phyloP scores from a whole-genome alignment of 2,797 vertebrate species.

The Enteromius unitaeniatus region DNA sequence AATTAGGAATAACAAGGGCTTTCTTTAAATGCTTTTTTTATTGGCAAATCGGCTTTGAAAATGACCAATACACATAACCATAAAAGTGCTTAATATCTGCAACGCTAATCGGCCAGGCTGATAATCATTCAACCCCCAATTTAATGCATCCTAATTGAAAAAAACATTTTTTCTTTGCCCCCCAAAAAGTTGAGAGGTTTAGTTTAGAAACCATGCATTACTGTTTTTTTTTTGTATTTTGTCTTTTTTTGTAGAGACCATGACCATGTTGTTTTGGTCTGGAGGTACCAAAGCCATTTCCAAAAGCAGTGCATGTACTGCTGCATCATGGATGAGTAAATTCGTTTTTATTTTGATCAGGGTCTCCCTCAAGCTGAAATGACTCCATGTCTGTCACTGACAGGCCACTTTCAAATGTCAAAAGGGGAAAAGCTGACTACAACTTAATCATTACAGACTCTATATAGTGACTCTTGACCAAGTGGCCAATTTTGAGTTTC shows the following conservation, averaged over 20 bases:
- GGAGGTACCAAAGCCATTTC: not conserved
- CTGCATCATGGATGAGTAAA: slow-evolving; percentile 3
- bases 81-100: too few species aligned
- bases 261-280: not conserved
- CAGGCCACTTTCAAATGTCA: not conserved
- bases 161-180: not conserved
- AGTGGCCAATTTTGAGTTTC: not conserved
- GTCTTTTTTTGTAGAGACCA: not conserved
- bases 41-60: too few species aligned
- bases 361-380: slow-evolving; percentile 9
- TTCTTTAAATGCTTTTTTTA: too few species aligned
- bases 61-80: too few species aligned
- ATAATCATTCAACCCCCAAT: not conserved
- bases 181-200: not conserved
- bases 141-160: not conserved
- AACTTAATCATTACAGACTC: not conserved
- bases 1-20: too few species aligned
- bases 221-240: not conserved
- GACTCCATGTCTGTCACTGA: not conserved
- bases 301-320: not conserved
- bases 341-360: slow-evolving; percentile 14
- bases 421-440: not conserved
- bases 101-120: not conserved
- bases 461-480: not conserved
- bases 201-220: too few species aligned